Conservation (phyloP, 2,888 invertebrate genomes). For the Catocala nupta region DNA sequence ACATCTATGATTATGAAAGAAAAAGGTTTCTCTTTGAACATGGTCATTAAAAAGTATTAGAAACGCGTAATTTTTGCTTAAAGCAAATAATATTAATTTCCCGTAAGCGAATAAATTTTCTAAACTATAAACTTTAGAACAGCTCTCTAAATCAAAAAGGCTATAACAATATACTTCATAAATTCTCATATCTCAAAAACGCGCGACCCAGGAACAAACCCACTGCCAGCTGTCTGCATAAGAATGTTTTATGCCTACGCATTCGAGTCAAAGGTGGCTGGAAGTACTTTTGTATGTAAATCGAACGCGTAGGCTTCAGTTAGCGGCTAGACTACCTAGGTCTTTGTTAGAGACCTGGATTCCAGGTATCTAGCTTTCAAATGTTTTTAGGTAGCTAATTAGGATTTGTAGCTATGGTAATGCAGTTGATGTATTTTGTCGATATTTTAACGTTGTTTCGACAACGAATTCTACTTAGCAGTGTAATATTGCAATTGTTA, state of each 20-base stretch:
- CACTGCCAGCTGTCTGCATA: slow-evolving; percentile 47
- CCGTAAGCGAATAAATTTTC: neutral
- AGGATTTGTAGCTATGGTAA: slow-evolving; percentile 32
- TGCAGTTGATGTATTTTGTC: slow-evolving; percentile 15
- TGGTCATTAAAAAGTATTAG: too few species aligned
- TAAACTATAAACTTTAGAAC: neutral
- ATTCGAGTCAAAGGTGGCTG: slow-evolving; percentile 66
- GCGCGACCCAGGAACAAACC: slow-evolving; percentile 39
- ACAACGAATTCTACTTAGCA: slow-evolving; percentile 11
- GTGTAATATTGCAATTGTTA: slow-evolving; percentile 7
- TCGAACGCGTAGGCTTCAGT: slow-evolving; percentile 78
- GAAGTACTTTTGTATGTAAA: slow-evolving; percentile 86
- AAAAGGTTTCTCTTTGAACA: too few species aligned
- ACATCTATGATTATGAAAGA: too few species aligned
- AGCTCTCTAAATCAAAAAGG: slow-evolving; percentile 1
- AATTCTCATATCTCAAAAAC: slow-evolving; percentile 40
- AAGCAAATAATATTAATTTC: neutral
- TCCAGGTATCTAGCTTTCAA: slow-evolving; percentile 43
- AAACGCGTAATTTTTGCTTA: too few species aligned
- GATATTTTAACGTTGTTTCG: slow-evolving; percentile 18
- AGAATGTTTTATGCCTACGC: slow-evolving; percentile 82
- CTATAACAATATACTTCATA: slow-evolving; percentile 7
- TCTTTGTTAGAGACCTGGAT: slow-evolving; percentile 70
- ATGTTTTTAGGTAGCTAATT: slow-evolving; percentile 53
- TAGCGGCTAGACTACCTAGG: slow-evolving; percentile 56